Percentiles rank a stretch among this genome's conserved stretches.
Evolutionary conservation across 2,113 vertebrate species (phyloP).

Genomic region (Collichthys lucidus): DNA sequence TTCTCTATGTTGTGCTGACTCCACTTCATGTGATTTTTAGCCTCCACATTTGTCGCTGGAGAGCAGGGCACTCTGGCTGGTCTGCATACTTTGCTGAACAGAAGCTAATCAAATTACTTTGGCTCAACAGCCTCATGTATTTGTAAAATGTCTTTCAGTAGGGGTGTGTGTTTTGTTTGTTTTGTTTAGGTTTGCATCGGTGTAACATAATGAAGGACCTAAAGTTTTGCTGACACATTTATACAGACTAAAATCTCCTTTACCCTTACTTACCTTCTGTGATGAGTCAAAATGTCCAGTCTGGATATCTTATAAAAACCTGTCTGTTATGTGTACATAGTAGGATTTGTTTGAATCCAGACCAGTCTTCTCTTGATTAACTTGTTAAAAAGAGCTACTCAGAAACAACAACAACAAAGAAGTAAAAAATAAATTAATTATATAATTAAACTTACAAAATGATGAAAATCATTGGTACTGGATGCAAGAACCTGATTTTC

Average conservation of each 20-base stretch:
- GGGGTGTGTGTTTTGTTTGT: not conserved
- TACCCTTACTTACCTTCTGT: not conserved
- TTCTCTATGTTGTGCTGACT: not conserved
- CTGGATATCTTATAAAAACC: not conserved
- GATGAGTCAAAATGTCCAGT: too few relatives aligned
- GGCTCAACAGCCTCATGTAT: slow-evolving; percentile 3
- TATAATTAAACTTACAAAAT: not conserved
- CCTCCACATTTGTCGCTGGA: slow-evolving; percentile 6
- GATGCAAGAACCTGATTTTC: not conserved
- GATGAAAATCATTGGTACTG: not conserved
- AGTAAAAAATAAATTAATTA: not conserved
- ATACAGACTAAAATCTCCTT: not conserved
- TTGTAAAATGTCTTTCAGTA: slow-evolving; percentile 12
- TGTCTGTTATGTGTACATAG: not conserved
- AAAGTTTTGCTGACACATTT: not conserved
- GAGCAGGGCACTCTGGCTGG: slow-evolving; percentile 2
- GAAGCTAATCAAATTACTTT: slow-evolving; percentile 41
- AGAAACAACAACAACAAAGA: not conserved
- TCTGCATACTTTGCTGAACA: slow-evolving; percentile 29
- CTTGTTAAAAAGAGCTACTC: slow-evolving; percentile 14
- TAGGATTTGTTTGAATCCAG: not conserved
- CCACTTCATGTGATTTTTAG: slow-evolving; percentile 14
- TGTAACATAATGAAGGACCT: not conserved
- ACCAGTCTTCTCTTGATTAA: not conserved
- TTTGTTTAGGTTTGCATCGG: not conserved